These are phyloP conservation scores for Pelobates cultripes DNA, from an alignment of 2,797 vertebrate species.

Conservation along the genomic window DNA sequence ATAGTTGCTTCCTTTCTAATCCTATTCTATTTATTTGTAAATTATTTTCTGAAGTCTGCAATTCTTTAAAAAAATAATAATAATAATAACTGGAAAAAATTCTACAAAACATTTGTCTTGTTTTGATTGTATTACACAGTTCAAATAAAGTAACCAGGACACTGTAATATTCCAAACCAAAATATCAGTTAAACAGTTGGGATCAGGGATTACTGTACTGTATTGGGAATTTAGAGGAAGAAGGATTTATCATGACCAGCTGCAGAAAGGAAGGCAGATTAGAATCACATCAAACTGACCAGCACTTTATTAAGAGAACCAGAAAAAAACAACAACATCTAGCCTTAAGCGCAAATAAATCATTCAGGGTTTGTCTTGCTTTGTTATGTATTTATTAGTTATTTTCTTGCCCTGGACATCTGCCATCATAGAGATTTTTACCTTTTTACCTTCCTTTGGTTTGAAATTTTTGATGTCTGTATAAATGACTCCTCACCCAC, in stretches of 20 bases:
- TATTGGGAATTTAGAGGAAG: constrained; percentile 15
- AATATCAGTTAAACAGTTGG: constrained; percentile 59
- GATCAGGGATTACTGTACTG: constrained; percentile 48
- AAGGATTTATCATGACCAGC: constrained; percentile 49
- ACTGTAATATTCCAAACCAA: constrained; percentile 29
- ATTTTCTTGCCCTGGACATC: no score
- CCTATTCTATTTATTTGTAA: no score
- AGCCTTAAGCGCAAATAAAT: constrained; percentile 64
- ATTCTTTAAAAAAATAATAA: background rate
- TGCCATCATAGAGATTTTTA: no score
- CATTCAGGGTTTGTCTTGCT: constrained; percentile 49
- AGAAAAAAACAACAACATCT: constrained; percentile 59
- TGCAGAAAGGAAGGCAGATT: constrained; percentile 56
- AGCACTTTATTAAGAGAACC: constrained; percentile 40
- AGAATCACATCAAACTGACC: constrained; percentile 60
- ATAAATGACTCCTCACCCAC: no score
- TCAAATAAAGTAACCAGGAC: background rate
- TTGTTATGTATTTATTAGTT: constrained; percentile 6
- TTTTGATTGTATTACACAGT: constrained; percentile 1
- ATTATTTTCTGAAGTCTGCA: background rate
- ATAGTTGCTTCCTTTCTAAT: no score
- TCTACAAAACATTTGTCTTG: background rate
- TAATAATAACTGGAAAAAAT: no score
- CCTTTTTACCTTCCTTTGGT: no score
- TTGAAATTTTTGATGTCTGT: no score